Evolutionary conservation across 2,113 vertebrate genomes (phyloP).

Genomic region (Athene noctua): DNA sequence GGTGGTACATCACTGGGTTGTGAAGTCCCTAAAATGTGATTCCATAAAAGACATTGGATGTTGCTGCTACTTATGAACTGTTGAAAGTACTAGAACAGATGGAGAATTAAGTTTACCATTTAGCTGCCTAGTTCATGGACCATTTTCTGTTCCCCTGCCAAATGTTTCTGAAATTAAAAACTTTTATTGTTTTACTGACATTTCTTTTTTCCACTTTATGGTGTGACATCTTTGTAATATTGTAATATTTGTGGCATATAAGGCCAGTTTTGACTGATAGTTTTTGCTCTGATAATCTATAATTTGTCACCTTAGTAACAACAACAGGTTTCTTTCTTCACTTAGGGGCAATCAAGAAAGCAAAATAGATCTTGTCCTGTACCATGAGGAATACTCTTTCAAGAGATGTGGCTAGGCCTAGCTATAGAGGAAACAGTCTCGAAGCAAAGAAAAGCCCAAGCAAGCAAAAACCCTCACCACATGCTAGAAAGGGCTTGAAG

Average conservation of each 20-base stretch:
- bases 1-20: neutral
- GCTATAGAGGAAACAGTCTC: neutral
- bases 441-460: neutral
- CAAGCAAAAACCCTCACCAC: neutral
- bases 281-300: neutral
- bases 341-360: neutral
- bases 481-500: neutral
- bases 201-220: neutral
- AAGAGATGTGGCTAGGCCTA: neutral
- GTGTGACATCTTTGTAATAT: neutral
- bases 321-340: neutral
- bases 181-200: neutral
- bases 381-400: rapidly evolving
- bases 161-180: neutral
- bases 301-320: neutral
- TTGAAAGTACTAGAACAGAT: neutral
- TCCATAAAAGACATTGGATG: neutral
- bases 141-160: neutral
- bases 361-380: neutral
- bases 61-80: neutral
- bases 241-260: neutral
- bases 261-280: neutral
- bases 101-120: conserved; percentile 2
- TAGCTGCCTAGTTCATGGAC: neutral
- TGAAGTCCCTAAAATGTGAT: neutral